Base-by-base conservation (phyloP, 1,140 invertebrate genomes). In the Drosophila truncata region DNA sequence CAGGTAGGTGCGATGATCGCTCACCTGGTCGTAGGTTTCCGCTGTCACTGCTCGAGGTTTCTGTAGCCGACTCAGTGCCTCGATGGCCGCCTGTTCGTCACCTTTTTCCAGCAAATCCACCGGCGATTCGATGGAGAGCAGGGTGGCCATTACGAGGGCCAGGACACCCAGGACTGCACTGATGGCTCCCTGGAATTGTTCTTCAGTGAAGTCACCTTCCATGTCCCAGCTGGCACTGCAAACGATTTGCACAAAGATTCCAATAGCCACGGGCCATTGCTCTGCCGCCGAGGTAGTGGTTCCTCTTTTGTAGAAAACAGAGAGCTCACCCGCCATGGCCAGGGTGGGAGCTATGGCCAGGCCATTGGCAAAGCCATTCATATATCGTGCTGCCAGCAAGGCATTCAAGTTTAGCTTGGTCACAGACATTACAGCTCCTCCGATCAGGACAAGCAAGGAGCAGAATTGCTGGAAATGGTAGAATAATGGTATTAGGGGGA, bases 1-100 rank as follows among this genome's bases (percentile, higher is more conserved):
- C 23, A 92, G 7, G 41, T 92, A 92, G 13, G 64, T 52, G 25
- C 70, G 84, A 27, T 92, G 91, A 29, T 91, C 84, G 9, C 63
- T 74, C 42, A 90, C 55, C 62, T 85, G 91, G 18, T 92, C 80
- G 20, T 88, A 85, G 1, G 91, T 91, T 18, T 91, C 91, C 11
- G 60, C 50, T 2, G 87, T 92, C 14, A 91, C 63, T n/a, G 61
- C 59, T 11, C 25, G 44, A 0, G 91, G 91, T 58, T 60, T 66
- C 41, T 92, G 91, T 27, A 92, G 42, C 5, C 78, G 65, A 9
- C 78, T 76, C 39, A 92, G 14, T 0, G 69, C 74, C 47, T 86
- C 64, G 39, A 92, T 77, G n/a, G 91, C 91, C 8, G 35, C 46
- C n/a, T 76, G 62, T 9, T 83, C 66, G 4, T 92, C 49, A 3